These are phyloP conservation scores for Cyrtonyx montezumae DNA, from an alignment of 2,113 vertebrate genomes.

Conservation along the genomic window DNA sequence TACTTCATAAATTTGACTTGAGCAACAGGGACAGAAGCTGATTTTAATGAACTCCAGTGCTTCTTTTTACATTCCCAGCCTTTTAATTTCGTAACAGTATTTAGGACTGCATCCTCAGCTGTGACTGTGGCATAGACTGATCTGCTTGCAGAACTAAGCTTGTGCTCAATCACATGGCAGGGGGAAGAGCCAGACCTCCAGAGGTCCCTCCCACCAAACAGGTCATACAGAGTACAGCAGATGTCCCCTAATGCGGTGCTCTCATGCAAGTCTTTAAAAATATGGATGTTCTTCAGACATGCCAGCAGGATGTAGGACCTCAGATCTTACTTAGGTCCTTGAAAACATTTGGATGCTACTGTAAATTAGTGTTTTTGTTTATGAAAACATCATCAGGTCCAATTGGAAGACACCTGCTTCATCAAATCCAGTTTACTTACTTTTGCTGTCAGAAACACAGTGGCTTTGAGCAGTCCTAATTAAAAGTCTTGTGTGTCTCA, in stretches of 20 bases:
- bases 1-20: conserved; percentile 43
- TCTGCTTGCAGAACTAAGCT: background rate
- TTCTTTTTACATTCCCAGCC: conserved; percentile 32
- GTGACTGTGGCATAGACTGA: background rate
- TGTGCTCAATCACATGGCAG: background rate
- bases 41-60: conserved; percentile 20
- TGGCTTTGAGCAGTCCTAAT: background rate
- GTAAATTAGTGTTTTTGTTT: background rate
- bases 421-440: background rate
- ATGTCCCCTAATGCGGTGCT: background rate
- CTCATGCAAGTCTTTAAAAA: background rate
- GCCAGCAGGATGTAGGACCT: background rate
- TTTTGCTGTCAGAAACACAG: background rate
- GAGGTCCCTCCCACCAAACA: background rate
- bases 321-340: background rate
- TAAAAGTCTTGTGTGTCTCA: background rate
- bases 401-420: background rate
- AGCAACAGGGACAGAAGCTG: conserved; percentile 12
- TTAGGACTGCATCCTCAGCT: background rate
- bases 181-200: background rate
- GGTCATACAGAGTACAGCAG: background rate
- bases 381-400: background rate
- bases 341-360: background rate
- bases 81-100: conserved; percentile 11
- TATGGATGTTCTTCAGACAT: background rate